Evolutionary conservation across 2,113 vertebrate species (phyloP), one percentile per base, ranked within the genome.

Genomic region (Bambusicola thoracicus): DNA sequence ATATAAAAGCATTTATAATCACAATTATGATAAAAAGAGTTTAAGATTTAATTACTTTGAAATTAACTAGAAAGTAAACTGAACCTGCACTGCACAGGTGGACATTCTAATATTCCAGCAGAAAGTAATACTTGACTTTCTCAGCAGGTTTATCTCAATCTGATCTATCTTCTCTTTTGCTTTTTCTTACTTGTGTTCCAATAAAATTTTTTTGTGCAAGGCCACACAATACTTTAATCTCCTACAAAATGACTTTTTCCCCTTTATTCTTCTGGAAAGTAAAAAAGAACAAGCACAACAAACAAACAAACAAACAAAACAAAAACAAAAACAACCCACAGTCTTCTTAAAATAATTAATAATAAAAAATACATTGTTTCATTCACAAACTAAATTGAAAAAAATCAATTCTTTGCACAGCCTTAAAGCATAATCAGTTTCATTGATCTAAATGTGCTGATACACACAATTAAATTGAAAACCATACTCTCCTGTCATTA

Each of bases 381-480:
- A 85, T 89, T 92, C 53, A 63, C 27, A 80, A 89, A 48, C 32
- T n/a, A 92, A 87, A 92, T 58, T 62, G 8, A 90, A 58, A 58
- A 58, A 92, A 85, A 93, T 93, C 82, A 82, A 81, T 87, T 76
- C 5, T 74, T 92, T 83, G 21, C 24, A 77, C 27, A 91, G 67
- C 49, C 30, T 53, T 62, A 94, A 90, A 85, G 40, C 36, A 69
- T 74, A 63, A 85, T 67, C 41, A 86, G 63, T 81, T 41, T 85
- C 46, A 83, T 83, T 81, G 82, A 76, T 70, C 68, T 79, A 74
- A 93, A 76, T 46, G 8, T 46, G 40, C 20, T 75, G 25, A 91
- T 87, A 46, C 49, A 66, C 66, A 89, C 22, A 87, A 94, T 43
- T 63, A 29, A 94, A 92, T 59, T 91, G 49, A 85, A 93, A 87